Evolutionary conservation across 2,113 vertebrate species (phyloP).

Genomic region (Eulemur rufifrons): DNA sequence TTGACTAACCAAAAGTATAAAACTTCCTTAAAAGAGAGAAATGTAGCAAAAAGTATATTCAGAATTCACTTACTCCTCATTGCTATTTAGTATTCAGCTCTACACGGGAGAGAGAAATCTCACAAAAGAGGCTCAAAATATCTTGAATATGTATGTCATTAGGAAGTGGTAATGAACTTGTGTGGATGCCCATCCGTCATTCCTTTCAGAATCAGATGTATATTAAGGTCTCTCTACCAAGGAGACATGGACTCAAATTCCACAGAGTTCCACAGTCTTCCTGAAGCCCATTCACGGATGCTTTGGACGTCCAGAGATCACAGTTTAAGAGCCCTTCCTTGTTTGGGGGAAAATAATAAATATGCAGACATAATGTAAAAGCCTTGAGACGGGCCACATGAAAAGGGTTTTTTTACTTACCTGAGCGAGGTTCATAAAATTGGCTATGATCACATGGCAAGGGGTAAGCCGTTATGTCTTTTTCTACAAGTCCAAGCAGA

Average conservation of each 20-base stretch:
- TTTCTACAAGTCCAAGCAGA: neutral
- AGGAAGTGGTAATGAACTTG: neutral
- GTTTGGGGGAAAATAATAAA: constrained; percentile 31
- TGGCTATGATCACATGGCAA: neutral
- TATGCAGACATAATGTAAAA: neutral
- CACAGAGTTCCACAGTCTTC: neutral
- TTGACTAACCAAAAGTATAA: neutral
- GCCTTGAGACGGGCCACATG: neutral
- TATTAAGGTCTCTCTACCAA: neutral
- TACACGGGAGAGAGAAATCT: neutral
- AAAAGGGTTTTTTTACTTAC: neutral
- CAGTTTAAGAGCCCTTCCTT: neutral
- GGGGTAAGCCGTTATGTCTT: neutral
- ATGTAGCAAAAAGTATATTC: neutral
- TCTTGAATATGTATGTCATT: neutral
- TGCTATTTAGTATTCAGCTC: neutral
- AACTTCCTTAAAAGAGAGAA: neutral
- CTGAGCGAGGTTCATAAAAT: neutral
- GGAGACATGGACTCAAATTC: neutral
- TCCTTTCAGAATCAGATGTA: neutral
- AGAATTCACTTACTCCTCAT: neutral
- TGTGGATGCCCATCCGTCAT: neutral
- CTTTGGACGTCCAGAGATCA: neutral
- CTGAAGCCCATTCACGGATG: neutral
- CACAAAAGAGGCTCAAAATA: neutral